Percentiles rank a stretch among this genome's conserved stretches.
phyloP scores from a whole-genome alignment of 2,797 vertebrate genomes.

The Propithecus perrieri region DNA sequence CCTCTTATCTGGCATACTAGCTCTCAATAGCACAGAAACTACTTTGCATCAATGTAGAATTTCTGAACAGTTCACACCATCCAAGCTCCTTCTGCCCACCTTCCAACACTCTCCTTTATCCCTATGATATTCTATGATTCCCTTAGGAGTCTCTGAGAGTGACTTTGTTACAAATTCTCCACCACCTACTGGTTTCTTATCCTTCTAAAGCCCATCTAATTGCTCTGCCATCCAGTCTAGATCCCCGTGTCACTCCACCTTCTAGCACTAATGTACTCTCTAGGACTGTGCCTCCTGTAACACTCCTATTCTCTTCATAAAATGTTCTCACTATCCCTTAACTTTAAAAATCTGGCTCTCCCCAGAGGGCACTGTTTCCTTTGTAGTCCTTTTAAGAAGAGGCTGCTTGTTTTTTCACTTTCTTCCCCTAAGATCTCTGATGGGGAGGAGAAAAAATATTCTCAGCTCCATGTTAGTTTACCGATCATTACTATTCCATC shows the following conservation, averaged over 20 bases:
- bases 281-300: background rate
- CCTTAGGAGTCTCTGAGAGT: background rate
- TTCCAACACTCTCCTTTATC: background rate
- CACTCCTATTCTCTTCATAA: background rate
- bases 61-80: background rate
- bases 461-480: background rate
- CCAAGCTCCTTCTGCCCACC: background rate
- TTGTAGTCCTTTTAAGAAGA: background rate
- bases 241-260: background rate
- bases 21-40: background rate
- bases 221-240: background rate
- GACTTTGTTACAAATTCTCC: background rate
- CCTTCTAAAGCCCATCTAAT: background rate
- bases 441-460: background rate
- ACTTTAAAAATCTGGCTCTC: constrained; percentile 2
- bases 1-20: background rate
- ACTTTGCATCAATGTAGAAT: constrained; percentile 28
- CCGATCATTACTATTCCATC: background rate
- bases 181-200: background rate
- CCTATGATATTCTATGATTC: background rate
- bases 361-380: background rate
- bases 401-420: background rate
- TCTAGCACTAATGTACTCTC: background rate
- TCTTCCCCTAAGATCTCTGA: background rate
- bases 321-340: background rate